These are phyloP conservation scores for Hippoglossus stenolepis DNA, from an alignment of 2,113 vertebrate genomes.

Conservation along the genomic window DNA sequence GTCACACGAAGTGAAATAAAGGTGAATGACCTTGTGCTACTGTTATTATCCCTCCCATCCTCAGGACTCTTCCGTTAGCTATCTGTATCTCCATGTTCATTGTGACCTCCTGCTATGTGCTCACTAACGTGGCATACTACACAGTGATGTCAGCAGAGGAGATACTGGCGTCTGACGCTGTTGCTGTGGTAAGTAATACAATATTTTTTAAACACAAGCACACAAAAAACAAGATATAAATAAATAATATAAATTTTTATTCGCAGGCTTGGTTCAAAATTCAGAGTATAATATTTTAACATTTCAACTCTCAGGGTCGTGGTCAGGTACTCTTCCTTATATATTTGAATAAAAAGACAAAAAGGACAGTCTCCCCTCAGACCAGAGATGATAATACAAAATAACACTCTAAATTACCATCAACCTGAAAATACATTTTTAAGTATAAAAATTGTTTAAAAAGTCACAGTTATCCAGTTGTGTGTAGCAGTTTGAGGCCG, in stretches of 20 bases:
- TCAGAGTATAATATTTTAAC: no score
- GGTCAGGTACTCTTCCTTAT: no score
- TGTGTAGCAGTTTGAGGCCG: no score
- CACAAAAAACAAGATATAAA: background rate
- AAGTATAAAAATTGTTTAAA: no score
- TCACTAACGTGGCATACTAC: constrained; percentile 96
- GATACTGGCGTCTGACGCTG: constrained; percentile 88
- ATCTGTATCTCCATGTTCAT: constrained; percentile 97
- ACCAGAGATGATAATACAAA: no score
- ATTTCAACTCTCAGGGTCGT: no score
- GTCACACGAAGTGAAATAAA: background rate
- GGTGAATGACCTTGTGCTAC: background rate
- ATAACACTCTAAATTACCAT: no score
- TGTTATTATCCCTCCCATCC: constrained; percentile 1
- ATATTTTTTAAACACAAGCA: background rate
- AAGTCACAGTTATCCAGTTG: no score
- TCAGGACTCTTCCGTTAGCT: constrained; percentile 93
- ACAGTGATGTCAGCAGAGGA: constrained; percentile 92
- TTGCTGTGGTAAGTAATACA: constrained; percentile 86
- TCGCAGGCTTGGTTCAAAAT: no score
- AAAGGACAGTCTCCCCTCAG: no score
- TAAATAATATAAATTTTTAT: background rate
- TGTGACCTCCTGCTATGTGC: constrained; percentile 91
- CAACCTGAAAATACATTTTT: no score
- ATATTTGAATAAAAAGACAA: background rate